phyloP scores from a whole-genome alignment of 1,140 invertebrate genomes.

The Coptotermes formosanus region DNA sequence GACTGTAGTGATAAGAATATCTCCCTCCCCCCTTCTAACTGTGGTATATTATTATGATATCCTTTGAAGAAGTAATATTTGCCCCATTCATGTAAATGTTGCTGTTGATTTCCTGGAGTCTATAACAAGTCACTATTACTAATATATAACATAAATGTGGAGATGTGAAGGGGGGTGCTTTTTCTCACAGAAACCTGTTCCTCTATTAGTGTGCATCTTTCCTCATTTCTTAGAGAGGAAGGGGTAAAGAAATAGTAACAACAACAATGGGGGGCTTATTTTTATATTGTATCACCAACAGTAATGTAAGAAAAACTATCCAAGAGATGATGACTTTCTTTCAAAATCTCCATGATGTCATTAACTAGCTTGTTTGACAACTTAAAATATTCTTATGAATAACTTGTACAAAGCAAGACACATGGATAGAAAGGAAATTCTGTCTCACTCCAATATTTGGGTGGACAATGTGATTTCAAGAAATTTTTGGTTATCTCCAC shows the following conservation, averaged over 20 bases:
- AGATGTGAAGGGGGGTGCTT: constrained; percentile 2
- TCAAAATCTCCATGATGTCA: constrained; percentile 20
- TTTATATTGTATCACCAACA: constrained; percentile 32
- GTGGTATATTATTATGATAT: constrained; percentile 17
- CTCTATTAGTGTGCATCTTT: constrained; percentile 16
- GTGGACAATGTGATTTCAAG: background rate
- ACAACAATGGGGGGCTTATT: constrained; percentile 31
- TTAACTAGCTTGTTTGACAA: background rate
- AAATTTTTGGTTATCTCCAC: background rate
- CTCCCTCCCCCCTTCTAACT: background rate
- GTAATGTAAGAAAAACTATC: constrained; percentile 25
- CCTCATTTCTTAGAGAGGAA: constrained; percentile 11
- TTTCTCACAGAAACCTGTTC: constrained; percentile 29
- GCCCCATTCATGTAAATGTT: constrained; percentile 32
- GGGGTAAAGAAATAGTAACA: background rate
- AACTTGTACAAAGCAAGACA: background rate
- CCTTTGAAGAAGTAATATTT: constrained; percentile 21
- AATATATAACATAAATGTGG: constrained; percentile 22
- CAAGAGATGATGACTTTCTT: background rate
- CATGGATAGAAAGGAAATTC: constrained; percentile 10
- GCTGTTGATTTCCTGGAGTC: constrained; percentile 36
- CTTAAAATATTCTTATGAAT: background rate
- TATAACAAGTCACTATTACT: constrained; percentile 29
- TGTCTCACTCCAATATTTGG: background rate
- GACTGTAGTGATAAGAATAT: constrained; percentile 28